These are phyloP conservation scores for Myotis brandtii DNA, from an alignment of 2,113 vertebrate genomes.

Conservation along the genomic window DNA sequence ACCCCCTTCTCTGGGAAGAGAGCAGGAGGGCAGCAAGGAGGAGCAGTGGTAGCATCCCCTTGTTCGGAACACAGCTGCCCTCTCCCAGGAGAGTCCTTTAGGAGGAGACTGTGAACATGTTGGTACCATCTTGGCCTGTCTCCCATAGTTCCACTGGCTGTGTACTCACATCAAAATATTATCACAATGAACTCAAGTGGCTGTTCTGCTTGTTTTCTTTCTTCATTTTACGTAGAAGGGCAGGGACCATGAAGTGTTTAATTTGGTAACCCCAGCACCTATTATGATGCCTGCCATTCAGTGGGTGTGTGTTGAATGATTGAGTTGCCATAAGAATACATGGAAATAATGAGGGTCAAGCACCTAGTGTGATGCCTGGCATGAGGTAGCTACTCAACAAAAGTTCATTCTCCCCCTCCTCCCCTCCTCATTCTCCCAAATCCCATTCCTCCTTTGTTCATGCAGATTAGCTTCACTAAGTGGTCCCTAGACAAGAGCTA, in stretches of 20 bases:
- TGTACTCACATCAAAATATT: neutral
- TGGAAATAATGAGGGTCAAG: neutral
- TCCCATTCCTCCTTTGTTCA: neutral
- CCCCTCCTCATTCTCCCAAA: neutral
- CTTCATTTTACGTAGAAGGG: neutral
- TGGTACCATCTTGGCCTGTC: neutral
- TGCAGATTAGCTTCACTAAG: constrained; percentile 5
- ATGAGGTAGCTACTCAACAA: neutral
- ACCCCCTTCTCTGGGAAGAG: neutral
- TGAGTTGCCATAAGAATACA: neutral
- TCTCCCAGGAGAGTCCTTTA: neutral
- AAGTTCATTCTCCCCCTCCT: neutral
- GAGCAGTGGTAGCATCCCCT: neutral
- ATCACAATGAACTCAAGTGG: neutral
- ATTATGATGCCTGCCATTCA: neutral
- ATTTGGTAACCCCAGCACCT: neutral
- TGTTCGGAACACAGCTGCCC: neutral
- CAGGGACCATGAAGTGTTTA: neutral
- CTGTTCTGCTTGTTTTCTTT: neutral
- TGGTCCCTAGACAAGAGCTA: neutral
- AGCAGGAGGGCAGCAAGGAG: neutral
- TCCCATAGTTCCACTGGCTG: neutral
- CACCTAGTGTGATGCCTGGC: neutral
- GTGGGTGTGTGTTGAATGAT: neutral
- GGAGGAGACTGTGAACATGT: rapidly evolving